Evolutionary conservation across 92 coral and sea anemone species (phyloP).

Genomic region (Montipora capitata): DNA sequence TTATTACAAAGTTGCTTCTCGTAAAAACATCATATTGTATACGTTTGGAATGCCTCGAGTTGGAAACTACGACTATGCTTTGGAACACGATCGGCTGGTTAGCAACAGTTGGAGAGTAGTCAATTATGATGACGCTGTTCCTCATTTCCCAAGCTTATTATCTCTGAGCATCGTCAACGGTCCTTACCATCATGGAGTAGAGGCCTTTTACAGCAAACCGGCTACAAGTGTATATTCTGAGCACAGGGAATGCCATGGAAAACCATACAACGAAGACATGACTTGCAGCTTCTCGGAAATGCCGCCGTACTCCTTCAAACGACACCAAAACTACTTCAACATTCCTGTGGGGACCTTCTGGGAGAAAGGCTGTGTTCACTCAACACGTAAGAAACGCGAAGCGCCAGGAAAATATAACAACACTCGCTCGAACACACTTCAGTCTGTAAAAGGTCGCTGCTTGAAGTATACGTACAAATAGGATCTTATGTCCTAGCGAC

Average conservation of each 20-base stretch:
- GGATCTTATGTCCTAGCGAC: no score
- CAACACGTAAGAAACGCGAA: conserved; percentile 11
- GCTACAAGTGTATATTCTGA: conserved; percentile 43
- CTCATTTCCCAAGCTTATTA: conserved; percentile 43
- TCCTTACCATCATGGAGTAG: conserved; percentile 70
- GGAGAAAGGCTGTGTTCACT: conserved; percentile 23
- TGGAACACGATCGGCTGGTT: conserved; percentile 53
- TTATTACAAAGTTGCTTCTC: conserved; percentile 27
- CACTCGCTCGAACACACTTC: neutral
- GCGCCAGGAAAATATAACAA: neutral
- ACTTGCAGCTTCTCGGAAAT: conserved; percentile 21
- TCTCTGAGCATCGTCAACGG: neutral
- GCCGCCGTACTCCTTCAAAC: neutral
- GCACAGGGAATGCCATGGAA: conserved; percentile 60
- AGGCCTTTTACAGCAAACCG: conserved; percentile 40
- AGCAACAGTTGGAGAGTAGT: conserved; percentile 60
- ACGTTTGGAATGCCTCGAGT: conserved; percentile 63
- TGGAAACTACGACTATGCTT: conserved; percentile 43
- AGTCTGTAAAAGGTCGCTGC: conserved; percentile 20
- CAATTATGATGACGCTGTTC: conserved; percentile 43
- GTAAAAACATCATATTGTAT: conserved; percentile 40
- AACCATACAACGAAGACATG: conserved; percentile 42
- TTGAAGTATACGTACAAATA: neutral
- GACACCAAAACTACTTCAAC: conserved; percentile 45
- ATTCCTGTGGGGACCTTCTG: conserved; percentile 51